These are phyloP conservation scores for Tadarida brasiliensis DNA, from an alignment of 2,797 vertebrate species.

Conservation along the genomic window DNA sequence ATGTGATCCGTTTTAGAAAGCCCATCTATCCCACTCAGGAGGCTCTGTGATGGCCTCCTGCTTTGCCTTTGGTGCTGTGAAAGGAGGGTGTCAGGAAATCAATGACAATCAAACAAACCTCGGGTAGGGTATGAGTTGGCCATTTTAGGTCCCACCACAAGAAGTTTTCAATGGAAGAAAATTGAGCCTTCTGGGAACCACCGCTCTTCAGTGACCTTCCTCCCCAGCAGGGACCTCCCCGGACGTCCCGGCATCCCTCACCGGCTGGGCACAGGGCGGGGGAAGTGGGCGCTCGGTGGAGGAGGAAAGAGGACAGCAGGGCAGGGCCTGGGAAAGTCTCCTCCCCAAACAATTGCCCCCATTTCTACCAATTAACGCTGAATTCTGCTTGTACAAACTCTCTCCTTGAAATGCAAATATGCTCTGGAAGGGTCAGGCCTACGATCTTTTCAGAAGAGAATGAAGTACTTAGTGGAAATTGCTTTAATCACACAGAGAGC, in stretches of 20 bases:
- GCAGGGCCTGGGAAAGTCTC: constrained; percentile 30
- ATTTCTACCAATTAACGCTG: background rate
- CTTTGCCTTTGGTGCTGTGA: background rate
- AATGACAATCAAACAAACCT: background rate
- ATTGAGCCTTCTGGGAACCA: background rate
- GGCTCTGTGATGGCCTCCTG: background rate
- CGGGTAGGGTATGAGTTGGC: background rate
- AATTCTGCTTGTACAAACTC: background rate
- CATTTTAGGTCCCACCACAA: background rate
- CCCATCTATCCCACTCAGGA: background rate
- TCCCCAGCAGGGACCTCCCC: background rate
- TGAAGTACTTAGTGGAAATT: constrained; percentile 34
- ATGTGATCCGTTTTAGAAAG: background rate
- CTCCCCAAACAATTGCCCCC: background rate
- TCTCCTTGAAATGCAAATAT: constrained; percentile 58
- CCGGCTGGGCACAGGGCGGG: no score
- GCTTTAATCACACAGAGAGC: constrained; percentile 4
- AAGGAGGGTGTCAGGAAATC: background rate
- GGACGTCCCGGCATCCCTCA: rapidly evolving
- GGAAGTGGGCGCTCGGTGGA: rapidly evolving
- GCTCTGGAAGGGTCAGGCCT: background rate
- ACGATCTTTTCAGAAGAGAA: constrained; percentile 12
- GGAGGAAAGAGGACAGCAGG: background rate
- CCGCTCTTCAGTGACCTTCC: background rate
- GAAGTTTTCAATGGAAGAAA: background rate